These are phyloP conservation scores for Oasisia sp. DNA, from an alignment of 2,888 invertebrate genomes.

Conservation along the genomic window DNA sequence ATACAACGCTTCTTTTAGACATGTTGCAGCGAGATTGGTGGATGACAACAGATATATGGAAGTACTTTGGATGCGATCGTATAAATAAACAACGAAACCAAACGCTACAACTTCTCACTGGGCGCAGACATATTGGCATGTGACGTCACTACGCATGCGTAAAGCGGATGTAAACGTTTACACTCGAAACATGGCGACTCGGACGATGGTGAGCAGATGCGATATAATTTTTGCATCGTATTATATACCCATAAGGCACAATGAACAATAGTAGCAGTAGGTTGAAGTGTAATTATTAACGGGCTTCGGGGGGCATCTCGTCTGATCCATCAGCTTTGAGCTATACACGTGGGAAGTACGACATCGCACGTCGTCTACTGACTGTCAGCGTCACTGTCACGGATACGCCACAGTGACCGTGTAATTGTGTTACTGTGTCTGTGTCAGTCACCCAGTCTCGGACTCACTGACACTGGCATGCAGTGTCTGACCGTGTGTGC, in stretches of 20 bases:
- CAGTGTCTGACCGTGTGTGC: too few species aligned
- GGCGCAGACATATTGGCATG: neutral
- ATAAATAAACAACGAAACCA: constrained; percentile 1
- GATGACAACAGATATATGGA: neutral
- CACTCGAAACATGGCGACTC: constrained; percentile 17
- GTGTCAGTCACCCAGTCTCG: too few species aligned
- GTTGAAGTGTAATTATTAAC: neutral
- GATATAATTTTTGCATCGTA: neutral
- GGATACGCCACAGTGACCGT: too few species aligned
- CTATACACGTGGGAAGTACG: too few species aligned
- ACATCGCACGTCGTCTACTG: neutral
- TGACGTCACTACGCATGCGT: constrained; percentile 17
- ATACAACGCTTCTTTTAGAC: neutral
- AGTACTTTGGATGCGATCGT: neutral
- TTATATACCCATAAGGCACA: neutral
- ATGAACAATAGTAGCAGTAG: neutral
- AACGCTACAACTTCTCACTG: neutral
- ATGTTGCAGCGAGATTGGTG: neutral
- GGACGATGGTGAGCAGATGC: neutral
- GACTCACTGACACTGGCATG: too few species aligned
- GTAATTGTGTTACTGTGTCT: too few species aligned
- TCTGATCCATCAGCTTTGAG: too few species aligned
- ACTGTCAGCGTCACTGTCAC: neutral
- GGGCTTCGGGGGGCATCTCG: neutral
- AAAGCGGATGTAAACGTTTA: neutral